Base-by-base conservation (phyloP, 2,797 vertebrate genomes). In the Enteromius viviparus region DNA sequence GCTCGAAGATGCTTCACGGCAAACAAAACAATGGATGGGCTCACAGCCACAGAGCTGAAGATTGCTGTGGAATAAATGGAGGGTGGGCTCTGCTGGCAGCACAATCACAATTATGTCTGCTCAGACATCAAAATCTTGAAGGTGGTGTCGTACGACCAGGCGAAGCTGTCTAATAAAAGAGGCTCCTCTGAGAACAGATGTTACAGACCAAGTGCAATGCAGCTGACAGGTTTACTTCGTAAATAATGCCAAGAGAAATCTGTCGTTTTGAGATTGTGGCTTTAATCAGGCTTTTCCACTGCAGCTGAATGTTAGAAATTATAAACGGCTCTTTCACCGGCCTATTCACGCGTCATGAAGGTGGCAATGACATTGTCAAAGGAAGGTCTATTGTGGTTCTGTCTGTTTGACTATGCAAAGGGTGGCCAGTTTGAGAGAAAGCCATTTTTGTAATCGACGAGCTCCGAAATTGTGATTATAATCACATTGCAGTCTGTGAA, bases 71-170 rank as follows among this genome's bases (percentile, higher is more conserved):
- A 85, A 69, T 74, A 78, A 87, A 83, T 14, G 78, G 60, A 81
- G 76, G 81, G 53, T 53, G 55, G 75, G 83, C 58, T 76, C 37
- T 12, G 68, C 62, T 87, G 86, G 72, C 84, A 82, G 65, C 78
- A 64, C 77, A 79, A 81, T 86, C 82, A 75, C 80, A 79, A 79
- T 75, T 77, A 80, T 81, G 85, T 85, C 79, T 74, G 49, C 76
- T 51, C 49, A 34, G 62, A 82, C 83, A 86, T 87, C 81, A 83
- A 74, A 74, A 80, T 87, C 70, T 91, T 91, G 91, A 90, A 90
- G 80, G 81, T 91, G 89, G 88, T 90, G 90, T 89, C 87, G 91
- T 92, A 91, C 89, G 83, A 89, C 86, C 87, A 83, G 91, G 91
- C 34, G 45, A 85, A 85, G 83, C 76, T 69, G 81, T 83, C 74